Conservation (phyloP, 1,140 invertebrate species). For the Apocrypta bakeri region DNA sequence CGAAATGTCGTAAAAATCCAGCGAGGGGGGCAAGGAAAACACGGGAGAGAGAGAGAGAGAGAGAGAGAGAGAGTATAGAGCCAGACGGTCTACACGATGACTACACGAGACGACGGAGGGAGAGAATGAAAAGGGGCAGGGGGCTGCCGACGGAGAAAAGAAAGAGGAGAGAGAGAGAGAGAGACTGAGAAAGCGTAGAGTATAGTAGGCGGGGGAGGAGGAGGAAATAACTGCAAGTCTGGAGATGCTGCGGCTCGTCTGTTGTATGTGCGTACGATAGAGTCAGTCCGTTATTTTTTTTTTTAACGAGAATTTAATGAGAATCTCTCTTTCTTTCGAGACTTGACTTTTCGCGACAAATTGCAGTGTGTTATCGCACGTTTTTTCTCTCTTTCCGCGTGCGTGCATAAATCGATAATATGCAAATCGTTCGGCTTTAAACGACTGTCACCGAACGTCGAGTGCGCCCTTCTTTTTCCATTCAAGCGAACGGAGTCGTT, state of each 20-base stretch:
- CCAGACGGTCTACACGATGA: constrained; percentile 1
- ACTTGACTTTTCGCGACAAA: not conserved
- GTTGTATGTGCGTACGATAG: not conserved
- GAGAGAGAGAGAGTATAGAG: not conserved
- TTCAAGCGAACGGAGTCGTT: not conserved
- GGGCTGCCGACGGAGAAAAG: not conserved
- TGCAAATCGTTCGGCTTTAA: constrained; percentile 6
- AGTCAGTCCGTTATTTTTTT: not conserved
- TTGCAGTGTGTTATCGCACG: not conserved
- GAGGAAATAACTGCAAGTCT: not conserved
- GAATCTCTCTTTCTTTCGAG: no score
- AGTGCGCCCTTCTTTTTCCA: not conserved
- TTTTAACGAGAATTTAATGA: not conserved
- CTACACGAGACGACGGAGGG: not conserved
- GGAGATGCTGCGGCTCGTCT: not conserved
- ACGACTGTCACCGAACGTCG: not conserved
- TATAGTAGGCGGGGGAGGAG: not conserved
- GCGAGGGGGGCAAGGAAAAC: not conserved
- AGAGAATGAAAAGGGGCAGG: constrained; percentile 1
- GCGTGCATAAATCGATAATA: not conserved
- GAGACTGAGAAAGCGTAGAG: not conserved
- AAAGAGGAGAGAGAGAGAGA: not conserved
- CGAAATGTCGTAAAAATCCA: not conserved
- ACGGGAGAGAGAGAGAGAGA: not conserved
- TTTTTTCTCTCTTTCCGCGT: not conserved